Evolutionary conservation across 1,140 invertebrate genomes (phyloP).

Genomic region (Melitaea cinxia): DNA sequence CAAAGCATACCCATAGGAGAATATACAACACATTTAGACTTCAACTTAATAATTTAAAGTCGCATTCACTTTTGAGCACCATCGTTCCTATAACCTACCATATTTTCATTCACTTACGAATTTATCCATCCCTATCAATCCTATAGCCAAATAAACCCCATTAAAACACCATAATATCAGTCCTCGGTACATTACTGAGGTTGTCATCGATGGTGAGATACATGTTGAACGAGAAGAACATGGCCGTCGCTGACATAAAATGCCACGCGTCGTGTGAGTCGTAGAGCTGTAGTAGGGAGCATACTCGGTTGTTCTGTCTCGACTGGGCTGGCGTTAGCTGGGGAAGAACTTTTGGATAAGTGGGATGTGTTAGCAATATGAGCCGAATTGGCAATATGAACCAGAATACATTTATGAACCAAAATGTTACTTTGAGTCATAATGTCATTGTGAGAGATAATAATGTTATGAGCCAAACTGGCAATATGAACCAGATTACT

Average conservation of each 20-base stretch:
- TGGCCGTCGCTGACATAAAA: constrained; percentile 91
- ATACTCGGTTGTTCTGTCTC: constrained; percentile 88
- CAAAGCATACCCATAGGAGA: no score
- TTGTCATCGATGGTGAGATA: constrained; percentile 92
- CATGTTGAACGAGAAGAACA: constrained; percentile 96
- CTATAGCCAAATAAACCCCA: no score
- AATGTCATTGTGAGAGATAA: neutral
- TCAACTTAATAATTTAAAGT: no score
- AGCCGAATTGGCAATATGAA: neutral
- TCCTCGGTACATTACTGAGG: constrained; percentile 84
- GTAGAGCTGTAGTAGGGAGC: constrained; percentile 90
- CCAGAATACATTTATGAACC: neutral
- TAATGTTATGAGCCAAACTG: no score
- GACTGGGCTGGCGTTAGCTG: constrained; percentile 91
- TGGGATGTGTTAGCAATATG: neutral
- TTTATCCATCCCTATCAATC: no score
- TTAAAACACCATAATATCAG: constrained; percentile 90
- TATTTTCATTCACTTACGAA: no score
- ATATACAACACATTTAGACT: no score
- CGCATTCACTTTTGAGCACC: no score
- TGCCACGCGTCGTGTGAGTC: constrained; percentile 97
- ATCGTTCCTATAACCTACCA: no score
- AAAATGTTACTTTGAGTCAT: neutral
- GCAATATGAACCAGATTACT: neutral
- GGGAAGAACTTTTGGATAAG: neutral